Evolutionary conservation across 2,797 vertebrate genomes (phyloP), one percentile per base, ranked within the genome.

Genomic region (Danio jaintianensis): DNA sequence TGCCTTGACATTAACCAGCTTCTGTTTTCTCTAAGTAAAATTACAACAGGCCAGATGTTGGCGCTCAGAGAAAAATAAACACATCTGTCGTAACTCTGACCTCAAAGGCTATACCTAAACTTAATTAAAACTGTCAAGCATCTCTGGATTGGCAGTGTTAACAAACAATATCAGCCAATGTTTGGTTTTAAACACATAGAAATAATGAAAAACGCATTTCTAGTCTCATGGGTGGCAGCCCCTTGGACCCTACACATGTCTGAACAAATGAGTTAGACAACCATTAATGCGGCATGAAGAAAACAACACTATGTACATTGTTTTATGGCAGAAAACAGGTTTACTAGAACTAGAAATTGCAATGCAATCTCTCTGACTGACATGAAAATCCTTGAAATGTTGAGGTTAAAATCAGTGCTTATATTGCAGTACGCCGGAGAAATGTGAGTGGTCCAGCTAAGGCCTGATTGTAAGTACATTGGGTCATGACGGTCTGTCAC

Each of bases 131-230:
- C 0, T 0, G 9, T 5, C 52, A 20, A 20, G 16, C 11, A n/a
- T 40, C 16, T n/a, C n/a, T 45, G 40, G 0, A 18, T 20, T 62
- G 50, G 53, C 9, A 29, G 29, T 29, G 29, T 29, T 29, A 29
- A 29, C 3, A 29, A 73, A 58, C 15, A 48, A 47, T 61, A 18
- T 8, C 20, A 74, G 55, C 48, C 55, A 74, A 61, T 48, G 22
- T 61, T 61, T 74, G 56, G 38, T 74, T 61, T 61, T 22, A n/a
- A 7, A 47, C 45, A 61, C 22, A 40, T 59, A n/a, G 29, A 40
- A 56, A 47, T 45, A 48, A 48, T n/a, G 20, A 29, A 59, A 73
- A 73, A 38, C 36, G 2, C 5, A 9, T 52, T 38, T 12, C n/a
- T 36, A 22, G 22, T 38, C 22, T 69, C 6, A 16, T n/a, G 15